Evolutionary conservation across 1,140 invertebrate genomes (phyloP).

Genomic region (Pseudoatta argentina): DNA sequence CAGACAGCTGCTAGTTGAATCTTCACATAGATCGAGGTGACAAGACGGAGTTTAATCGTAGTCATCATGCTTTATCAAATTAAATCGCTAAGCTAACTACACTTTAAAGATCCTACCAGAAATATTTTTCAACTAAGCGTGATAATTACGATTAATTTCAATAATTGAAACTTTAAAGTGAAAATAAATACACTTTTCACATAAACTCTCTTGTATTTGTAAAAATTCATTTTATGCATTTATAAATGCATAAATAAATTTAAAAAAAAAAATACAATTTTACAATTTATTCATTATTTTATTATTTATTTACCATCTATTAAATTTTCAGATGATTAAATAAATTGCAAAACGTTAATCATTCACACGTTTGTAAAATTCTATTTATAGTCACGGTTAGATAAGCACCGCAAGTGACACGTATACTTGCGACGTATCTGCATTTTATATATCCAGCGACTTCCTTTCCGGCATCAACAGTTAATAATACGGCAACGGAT

Average conservation of each 20-base stretch:
- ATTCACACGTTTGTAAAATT: background rate
- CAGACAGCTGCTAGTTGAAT: background rate
- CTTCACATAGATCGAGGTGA: background rate
- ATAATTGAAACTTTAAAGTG: background rate
- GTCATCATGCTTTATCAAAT: background rate
- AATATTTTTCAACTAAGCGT: background rate
- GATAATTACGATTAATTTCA: background rate
- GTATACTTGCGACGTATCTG: too few species aligned
- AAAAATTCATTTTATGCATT: background rate
- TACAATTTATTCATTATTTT: background rate
- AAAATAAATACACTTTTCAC: too few species aligned
- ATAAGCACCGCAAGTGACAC: background rate
- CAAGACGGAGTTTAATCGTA: slow-evolving; percentile 9
- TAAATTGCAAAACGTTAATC: background rate
- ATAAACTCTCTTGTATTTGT: too few species aligned
- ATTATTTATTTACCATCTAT: background rate
- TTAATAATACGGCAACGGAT: background rate
- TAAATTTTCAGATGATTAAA: background rate
- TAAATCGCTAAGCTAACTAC: background rate
- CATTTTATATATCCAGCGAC: background rate
- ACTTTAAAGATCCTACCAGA: background rate
- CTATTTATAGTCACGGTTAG: background rate
- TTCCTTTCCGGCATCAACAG: background rate
- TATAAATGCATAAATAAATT: background rate
- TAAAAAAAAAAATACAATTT: background rate